A percentile compares a stretch with the other conserved stretches of the same genome.
Evolutionary conservation across 2,797 vertebrate species (phyloP).

Genomic region (Callimico goeldii): DNA sequence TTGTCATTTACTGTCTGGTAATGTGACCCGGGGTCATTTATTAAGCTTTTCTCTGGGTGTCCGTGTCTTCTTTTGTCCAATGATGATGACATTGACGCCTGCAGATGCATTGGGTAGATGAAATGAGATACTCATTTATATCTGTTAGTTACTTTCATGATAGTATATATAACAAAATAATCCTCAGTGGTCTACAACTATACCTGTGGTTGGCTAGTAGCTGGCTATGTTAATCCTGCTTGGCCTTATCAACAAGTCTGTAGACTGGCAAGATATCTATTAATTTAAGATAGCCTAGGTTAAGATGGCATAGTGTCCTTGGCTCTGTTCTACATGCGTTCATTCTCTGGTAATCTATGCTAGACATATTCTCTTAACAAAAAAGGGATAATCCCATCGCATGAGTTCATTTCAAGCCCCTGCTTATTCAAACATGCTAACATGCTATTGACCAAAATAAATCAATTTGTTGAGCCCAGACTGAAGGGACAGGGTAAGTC

Average conservation of each 20-base stretch:
- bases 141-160: not conserved
- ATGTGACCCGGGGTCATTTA: slow-evolving; percentile 18
- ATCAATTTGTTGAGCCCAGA: not conserved
- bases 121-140: slow-evolving; percentile 2
- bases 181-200: not conserved
- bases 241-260: not conserved
- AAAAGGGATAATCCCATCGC: not conserved
- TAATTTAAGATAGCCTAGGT: not conserved
- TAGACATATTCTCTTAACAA: not conserved
- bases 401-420: not conserved
- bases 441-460: slow-evolving; percentile 28
- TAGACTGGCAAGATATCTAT: not conserved
- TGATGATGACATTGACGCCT: not conserved
- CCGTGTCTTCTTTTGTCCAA: not conserved
- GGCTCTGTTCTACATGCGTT: not conserved
- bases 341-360: not conserved
- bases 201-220: not conserved
- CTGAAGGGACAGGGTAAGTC: not conserved
- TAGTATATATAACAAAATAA: not conserved
- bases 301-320: not conserved
- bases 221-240: not conserved
- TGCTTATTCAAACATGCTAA: slow-evolving; percentile 3
- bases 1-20: slow-evolving; percentile 33
- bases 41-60: slow-evolving; percentile 18
- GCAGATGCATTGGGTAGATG: not conserved